phyloP scores from a whole-genome alignment of 2,888 invertebrate genomes.

The Polylopha cassiicola region DNA sequence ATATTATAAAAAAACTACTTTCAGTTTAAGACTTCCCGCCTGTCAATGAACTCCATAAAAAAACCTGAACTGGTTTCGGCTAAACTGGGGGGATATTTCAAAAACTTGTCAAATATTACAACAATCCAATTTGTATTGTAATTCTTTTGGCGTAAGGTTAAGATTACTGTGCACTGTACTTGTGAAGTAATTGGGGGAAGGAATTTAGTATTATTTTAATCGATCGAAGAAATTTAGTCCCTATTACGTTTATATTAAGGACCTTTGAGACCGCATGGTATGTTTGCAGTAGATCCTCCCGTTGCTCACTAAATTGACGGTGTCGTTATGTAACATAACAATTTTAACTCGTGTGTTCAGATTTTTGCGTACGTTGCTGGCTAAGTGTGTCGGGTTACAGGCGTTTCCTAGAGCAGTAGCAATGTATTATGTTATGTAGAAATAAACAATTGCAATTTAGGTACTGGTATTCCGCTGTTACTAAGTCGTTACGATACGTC shows the following conservation, averaged over 20 bases:
- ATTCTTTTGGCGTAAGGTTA: not conserved
- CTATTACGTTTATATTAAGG: not conserved
- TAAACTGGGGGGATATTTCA: constrained; percentile 13
- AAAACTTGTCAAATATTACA: not conserved
- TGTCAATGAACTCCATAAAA: constrained; percentile 12
- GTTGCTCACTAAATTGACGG: constrained; percentile 8
- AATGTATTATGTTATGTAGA: too few species aligned
- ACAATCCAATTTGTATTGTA: not conserved
- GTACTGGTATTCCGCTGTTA: too few species aligned
- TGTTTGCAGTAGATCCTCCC: not conserved
- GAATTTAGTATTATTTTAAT: not conserved
- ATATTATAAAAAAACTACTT: too few species aligned
- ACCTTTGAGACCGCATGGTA: not conserved
- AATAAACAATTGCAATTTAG: too few species aligned
- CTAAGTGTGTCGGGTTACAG: too few species aligned
- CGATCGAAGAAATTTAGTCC: not conserved
- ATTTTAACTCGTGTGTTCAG: not conserved
- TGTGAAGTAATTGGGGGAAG: not conserved
- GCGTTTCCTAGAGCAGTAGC: too few species aligned
- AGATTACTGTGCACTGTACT: not conserved
- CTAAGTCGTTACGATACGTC: too few species aligned
- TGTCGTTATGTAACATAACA: constrained; percentile 1
- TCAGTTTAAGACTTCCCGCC: too few species aligned
- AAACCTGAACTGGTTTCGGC: constrained; percentile 12
- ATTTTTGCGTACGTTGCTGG: not conserved